These are phyloP conservation scores for Drosophila suboccidentalis DNA, from an alignment of 2,888 invertebrate genomes.

Conservation along the genomic window DNA sequence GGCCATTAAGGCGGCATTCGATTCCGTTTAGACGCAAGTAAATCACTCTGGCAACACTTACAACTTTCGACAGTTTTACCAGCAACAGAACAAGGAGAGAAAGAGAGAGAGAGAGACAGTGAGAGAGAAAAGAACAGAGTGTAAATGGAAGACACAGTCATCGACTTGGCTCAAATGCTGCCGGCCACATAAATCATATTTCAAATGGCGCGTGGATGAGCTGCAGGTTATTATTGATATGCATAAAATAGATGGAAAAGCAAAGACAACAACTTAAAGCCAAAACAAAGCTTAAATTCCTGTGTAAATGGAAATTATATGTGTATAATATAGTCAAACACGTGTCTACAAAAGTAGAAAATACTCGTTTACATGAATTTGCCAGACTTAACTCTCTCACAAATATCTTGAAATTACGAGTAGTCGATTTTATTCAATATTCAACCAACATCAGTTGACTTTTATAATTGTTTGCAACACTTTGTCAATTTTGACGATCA, in stretches of 20 bases:
- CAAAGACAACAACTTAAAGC: conserved; percentile 51
- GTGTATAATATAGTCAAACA: neutral
- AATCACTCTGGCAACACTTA: conserved; percentile 75
- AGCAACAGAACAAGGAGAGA: conserved; percentile 28
- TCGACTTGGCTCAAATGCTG: conserved; percentile 47
- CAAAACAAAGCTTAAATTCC: conserved; percentile 17
- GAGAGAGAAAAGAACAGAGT: neutral
- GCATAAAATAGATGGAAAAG: conserved; percentile 54
- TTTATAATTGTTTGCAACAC: conserved; percentile 24
- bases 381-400: neutral
- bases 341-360: neutral
- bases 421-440: neutral
- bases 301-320: conserved; percentile 3
- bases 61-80: conserved; percentile 82
- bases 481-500: conserved; percentile 42
- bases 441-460: neutral
- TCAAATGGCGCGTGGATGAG: conserved; percentile 62
- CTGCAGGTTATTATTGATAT: conserved; percentile 57
- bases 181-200: conserved; percentile 77
- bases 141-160: conserved; percentile 13
- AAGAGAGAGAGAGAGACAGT: neutral
- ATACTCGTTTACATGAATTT: neutral
- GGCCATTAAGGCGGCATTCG: conserved; percentile 81
- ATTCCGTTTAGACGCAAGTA: conserved; percentile 75
- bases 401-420: neutral